These are phyloP conservation scores for Napeogenes sylphis DNA, from an alignment of 2,888 invertebrate species.

Conservation along the genomic window DNA sequence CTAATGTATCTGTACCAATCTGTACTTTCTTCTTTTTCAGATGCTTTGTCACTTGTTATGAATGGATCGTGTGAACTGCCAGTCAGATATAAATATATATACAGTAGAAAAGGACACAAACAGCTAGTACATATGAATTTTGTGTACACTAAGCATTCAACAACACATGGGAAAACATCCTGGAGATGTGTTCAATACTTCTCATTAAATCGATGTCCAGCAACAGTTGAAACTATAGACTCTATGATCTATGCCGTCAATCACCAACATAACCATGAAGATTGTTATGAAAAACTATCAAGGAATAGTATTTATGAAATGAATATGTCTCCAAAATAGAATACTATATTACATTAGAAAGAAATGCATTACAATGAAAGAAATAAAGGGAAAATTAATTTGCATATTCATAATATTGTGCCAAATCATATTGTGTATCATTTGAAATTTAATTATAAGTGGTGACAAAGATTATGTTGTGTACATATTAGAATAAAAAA, in stretches of 20 bases:
- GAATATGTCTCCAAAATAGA: constrained; percentile 60
- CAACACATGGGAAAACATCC: constrained; percentile 72
- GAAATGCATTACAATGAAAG: constrained; percentile 21
- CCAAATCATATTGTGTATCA: constrained; percentile 12
- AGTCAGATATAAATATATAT: constrained; percentile 70
- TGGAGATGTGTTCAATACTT: constrained; percentile 76
- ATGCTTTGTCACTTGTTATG: constrained; percentile 68
- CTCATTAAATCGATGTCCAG: constrained; percentile 72
- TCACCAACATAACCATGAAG: constrained; percentile 72
- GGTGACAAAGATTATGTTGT: constrained; percentile 9
- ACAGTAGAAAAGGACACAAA: constrained; percentile 74
- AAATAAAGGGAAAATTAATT: background rate
- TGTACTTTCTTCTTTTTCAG: constrained; percentile 48
- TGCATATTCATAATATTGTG: constrained; percentile 11
- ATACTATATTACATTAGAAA: constrained; percentile 37
- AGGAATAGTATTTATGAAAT: constrained; percentile 74
- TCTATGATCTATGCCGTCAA: constrained; percentile 71
- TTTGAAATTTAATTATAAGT: constrained; percentile 9
- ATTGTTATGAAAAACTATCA: constrained; percentile 67
- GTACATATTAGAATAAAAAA: constrained; percentile 28
- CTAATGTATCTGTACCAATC: constrained; percentile 4
- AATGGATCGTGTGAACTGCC: constrained; percentile 66
- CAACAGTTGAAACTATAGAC: constrained; percentile 73
- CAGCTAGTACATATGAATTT: constrained; percentile 75
- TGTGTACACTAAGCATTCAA: constrained; percentile 75